Conservation (phyloP, 2,888 invertebrate species). For the Mactromeris polynyma region DNA sequence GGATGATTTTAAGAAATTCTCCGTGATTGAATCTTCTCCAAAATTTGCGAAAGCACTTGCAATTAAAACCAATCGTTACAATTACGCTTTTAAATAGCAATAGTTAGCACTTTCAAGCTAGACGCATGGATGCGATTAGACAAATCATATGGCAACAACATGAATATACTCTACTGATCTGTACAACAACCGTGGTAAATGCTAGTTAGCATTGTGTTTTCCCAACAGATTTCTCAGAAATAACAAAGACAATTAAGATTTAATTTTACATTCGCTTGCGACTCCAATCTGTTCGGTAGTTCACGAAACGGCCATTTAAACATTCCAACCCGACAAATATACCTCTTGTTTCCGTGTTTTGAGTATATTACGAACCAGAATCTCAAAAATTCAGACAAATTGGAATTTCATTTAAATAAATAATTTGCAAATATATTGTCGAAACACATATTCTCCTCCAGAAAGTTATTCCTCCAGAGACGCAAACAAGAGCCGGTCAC, state of each 20-base stretch:
- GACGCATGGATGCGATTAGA: no score
- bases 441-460: background rate
- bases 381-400: background rate
- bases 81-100: no score
- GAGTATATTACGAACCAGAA: background rate
- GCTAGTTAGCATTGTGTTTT: background rate
- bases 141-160: no score
- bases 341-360: background rate
- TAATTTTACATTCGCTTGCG: constrained; percentile 4
- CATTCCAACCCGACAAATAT: background rate
- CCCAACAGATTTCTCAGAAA: background rate
- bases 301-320: constrained; percentile 12
- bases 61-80: no score
- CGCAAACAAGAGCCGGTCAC: background rate
- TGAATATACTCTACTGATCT: no score
- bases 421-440: background rate
- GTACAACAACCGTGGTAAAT: no score
- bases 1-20: no score
- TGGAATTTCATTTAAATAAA: constrained; percentile 21
- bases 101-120: no score
- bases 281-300: background rate
- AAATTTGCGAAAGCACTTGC: no score
- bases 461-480: background rate
- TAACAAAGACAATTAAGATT: background rate
- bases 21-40: no score